Evolutionary conservation across 2,797 vertebrate species (phyloP).

Genomic region (Enteromius mattozi): DNA sequence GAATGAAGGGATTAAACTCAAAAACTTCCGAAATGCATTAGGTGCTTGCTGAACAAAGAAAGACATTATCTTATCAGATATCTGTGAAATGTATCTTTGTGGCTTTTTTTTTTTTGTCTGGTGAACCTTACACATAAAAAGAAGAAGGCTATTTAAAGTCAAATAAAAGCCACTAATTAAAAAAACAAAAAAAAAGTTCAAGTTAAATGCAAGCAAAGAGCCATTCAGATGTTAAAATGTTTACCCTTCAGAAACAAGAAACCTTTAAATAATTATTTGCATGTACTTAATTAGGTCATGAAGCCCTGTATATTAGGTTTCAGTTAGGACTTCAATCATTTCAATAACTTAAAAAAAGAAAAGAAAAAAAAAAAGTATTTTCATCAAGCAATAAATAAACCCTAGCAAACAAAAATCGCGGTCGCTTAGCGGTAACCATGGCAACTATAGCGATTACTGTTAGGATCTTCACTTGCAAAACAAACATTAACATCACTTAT

Average conservation of each 20-base stretch:
- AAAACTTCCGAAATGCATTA: conserved; percentile 69
- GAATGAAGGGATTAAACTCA: conserved; percentile 73
- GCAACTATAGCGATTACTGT: background rate
- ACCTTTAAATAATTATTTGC: background rate
- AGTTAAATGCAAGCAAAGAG: background rate
- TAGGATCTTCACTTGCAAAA: background rate
- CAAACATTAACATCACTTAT: background rate
- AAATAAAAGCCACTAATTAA: background rate
- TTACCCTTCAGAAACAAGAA: conserved; percentile 4
- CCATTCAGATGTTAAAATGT: background rate
- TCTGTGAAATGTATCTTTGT: conserved; percentile 10
- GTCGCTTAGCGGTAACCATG: background rate
- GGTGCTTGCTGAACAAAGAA: conserved; percentile 35
- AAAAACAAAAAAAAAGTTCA: background rate
- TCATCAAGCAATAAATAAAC: background rate
- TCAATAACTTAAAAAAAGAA: background rate
- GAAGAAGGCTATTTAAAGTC: background rate
- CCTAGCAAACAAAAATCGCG: background rate
- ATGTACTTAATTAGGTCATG: no score
- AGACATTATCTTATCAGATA: background rate
- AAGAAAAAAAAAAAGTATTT: background rate
- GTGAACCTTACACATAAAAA: background rate
- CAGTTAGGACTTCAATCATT: background rate
- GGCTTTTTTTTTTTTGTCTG: background rate
- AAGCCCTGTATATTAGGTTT: background rate